Evolutionary conservation across 1,140 invertebrate species (phyloP), one percentile per base, ranked within the genome.

Genomic region (Diploscapter pachys): DNA sequence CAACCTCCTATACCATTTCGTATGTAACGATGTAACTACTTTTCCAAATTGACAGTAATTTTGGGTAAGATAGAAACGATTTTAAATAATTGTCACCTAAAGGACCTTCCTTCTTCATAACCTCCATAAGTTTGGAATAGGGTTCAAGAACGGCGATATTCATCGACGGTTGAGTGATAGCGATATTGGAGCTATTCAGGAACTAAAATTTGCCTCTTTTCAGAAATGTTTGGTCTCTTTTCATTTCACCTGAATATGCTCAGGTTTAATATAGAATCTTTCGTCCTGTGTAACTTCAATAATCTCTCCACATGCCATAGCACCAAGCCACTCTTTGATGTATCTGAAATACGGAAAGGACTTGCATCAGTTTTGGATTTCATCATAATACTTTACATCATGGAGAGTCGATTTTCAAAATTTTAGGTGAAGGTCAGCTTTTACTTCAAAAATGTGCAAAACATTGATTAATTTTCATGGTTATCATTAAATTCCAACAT

Each of bases 201-300:
- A 31, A 31, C 31, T 31, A 31, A 31, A 31, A 31, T 31, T 31
- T 31, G 31, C 6, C 48, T 51, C n/a, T 63, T 4, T 13, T 31
- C 31, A 62, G 11, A 9, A 59, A 31, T 61, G 53, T 51, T 55
- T 31, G 8, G 2, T 63, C 11, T 63, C 54, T 61, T 50, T 31
- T 31, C 31, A 31, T 31, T 31, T 31, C 31, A 75, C 48, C 63
- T 70, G 3, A 69, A 72, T 63, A 71, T 73, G 52, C 11, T 82
- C 76, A 5, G 62, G 71, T 31, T 48, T 6, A 55, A 81, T 81
- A 71, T 69, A 81, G 61, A 81, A 81, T 6, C 75, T 63, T 8
- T 81, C 80, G 49, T 69, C 71, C 52, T 77, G 62, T 53, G 69
- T 78, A 8, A 78, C 73, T 69, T 81, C 78, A 11, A 81, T 66